These are phyloP conservation scores for Drosophila koepferae DNA, from an alignment of 2,888 invertebrate genomes.

Conservation along the genomic window DNA sequence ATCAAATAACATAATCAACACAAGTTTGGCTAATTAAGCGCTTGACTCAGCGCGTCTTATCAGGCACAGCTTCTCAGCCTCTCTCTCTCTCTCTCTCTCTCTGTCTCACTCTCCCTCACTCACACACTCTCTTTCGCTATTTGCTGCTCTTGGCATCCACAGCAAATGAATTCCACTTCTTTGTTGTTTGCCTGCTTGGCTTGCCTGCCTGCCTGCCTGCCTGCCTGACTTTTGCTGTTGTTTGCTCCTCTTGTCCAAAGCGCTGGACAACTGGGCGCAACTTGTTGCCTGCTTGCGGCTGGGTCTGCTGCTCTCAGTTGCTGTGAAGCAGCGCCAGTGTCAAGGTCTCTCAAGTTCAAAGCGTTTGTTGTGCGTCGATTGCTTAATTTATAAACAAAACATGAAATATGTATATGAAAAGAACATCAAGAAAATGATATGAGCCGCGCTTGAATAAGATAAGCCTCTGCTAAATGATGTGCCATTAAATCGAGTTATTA, in stretches of 20 bases:
- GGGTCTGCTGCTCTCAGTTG: constrained; percentile 80
- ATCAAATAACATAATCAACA: constrained; percentile 49
- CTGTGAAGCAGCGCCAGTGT: constrained; percentile 85
- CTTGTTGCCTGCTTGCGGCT: constrained; percentile 58
- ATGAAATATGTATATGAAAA: constrained; percentile 7
- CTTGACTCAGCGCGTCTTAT: constrained; percentile 52
- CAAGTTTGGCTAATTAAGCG: constrained; percentile 48
- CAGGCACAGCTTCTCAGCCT: constrained; percentile 36
- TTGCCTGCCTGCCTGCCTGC: constrained; percentile 15
- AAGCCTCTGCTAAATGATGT: constrained; percentile 33
- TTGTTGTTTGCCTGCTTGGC: constrained; percentile 20
- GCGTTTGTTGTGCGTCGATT: constrained; percentile 51
- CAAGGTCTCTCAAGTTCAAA: constrained; percentile 85
- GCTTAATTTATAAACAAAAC: constrained; percentile 21
- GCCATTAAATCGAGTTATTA: constrained; percentile 44
- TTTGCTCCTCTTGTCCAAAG: constrained; percentile 76
- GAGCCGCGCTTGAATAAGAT: constrained; percentile 17
- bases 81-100: constrained; percentile 12
- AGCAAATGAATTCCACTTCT: constrained; percentile 62
- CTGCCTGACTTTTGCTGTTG: constrained; percentile 3
- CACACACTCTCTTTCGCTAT: constrained; percentile 10
- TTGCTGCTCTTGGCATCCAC: constrained; percentile 66
- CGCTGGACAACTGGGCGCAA: constrained; percentile 69
- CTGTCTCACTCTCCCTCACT: constrained; percentile 14
- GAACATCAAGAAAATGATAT: constrained; percentile 22